phyloP scores from a whole-genome alignment of 2,888 invertebrate species.

The Megaustenia siamemsis region DNA sequence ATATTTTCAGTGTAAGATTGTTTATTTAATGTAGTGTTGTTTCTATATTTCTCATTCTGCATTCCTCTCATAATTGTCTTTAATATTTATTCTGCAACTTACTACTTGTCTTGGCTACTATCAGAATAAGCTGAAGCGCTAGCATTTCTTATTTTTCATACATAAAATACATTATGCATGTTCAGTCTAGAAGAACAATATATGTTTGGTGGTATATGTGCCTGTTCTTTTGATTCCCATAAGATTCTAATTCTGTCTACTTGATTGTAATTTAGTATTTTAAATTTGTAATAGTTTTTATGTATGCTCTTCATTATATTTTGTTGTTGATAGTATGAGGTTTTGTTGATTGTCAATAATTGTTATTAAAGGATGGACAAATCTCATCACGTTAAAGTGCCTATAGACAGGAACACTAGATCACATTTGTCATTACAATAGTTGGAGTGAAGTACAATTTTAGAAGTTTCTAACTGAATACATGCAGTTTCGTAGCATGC shows the following conservation, averaged over 20 bases:
- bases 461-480: neutral
- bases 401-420: conserved; percentile 13
- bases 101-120: neutral
- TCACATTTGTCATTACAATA: conserved; percentile 9
- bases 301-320: neutral
- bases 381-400: conserved; percentile 12
- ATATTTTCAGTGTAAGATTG: conserved; percentile 1
- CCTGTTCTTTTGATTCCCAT: neutral
- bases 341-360: neutral
- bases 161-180: neutral
- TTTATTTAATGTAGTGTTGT: neutral
- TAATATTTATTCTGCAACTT: neutral
- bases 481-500: no score
- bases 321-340: neutral
- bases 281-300: neutral
- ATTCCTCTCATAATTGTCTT: neutral
- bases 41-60: neutral
- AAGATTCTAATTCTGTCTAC: neutral
- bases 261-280: neutral
- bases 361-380: conserved; percentile 1
- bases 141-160: neutral
- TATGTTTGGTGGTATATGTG: neutral
- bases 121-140: neutral
- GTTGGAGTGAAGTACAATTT: neutral
- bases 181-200: neutral